These are phyloP conservation scores for Tapirus indicus DNA, from an alignment of 2,797 vertebrate species.

Conservation along the genomic window DNA sequence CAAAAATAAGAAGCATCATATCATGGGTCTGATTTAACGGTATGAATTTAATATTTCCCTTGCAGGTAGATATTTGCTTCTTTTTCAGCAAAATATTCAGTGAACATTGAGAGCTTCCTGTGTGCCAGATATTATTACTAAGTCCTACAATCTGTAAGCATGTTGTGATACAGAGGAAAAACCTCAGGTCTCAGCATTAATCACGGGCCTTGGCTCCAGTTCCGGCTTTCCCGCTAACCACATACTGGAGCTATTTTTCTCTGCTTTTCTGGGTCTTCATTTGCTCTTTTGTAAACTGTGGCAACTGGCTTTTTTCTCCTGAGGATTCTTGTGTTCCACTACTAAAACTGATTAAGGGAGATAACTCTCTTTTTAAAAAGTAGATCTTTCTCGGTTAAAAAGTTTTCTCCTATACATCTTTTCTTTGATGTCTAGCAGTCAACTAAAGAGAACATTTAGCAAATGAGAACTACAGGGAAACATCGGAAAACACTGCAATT, in stretches of 20 bases:
- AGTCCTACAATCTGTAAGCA: not conserved
- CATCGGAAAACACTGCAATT: not conserved
- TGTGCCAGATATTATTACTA: not conserved
- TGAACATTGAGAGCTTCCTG: not conserved
- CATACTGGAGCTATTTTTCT: not conserved
- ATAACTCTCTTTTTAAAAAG: not conserved
- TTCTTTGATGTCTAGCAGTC: not conserved
- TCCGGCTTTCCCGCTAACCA: not conserved
- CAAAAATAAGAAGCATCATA: not conserved
- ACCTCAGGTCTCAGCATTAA: not conserved
- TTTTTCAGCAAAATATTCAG: not conserved
- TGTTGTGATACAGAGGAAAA: not conserved
- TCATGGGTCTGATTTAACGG: not conserved
- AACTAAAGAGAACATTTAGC: not conserved
- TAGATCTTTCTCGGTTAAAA: not conserved
- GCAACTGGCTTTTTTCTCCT: not conserved
- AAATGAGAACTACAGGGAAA: not conserved
- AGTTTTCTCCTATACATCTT: not conserved
- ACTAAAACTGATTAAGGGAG: not conserved
- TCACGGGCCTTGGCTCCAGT: not conserved
- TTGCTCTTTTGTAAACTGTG: not conserved
- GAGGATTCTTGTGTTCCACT: not conserved
- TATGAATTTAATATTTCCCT: not conserved
- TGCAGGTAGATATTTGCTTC: constrained; percentile 12
- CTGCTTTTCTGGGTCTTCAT: not conserved